A percentile compares a stretch with the other conserved stretches of the same genome.
Evolutionary conservation across 2,797 vertebrate species (phyloP).

Genomic region (Sebastes reedi): DNA sequence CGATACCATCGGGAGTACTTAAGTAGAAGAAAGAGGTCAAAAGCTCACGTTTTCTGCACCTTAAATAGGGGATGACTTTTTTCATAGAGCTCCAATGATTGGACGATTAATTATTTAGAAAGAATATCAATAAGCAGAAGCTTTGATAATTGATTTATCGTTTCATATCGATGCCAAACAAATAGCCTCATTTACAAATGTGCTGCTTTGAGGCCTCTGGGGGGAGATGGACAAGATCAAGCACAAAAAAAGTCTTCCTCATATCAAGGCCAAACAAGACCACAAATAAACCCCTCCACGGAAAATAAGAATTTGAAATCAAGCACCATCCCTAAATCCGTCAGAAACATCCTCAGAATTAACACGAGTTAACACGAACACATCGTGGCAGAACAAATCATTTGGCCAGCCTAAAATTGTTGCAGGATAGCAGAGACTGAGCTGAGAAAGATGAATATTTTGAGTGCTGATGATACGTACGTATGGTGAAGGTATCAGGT

Average conservation of each 20-base stretch:
- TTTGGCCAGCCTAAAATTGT: neutral
- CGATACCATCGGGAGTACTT: neutral
- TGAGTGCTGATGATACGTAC: neutral
- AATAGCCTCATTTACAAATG: neutral
- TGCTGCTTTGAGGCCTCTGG: neutral
- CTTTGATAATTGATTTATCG: neutral
- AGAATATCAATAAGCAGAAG: neutral
- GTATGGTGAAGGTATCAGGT: neutral
- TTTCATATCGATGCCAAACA: neutral
- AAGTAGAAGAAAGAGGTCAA: neutral
- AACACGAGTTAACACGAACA: neutral
- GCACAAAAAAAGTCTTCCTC: neutral
- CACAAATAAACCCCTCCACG: neutral
- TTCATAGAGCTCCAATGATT: too few species aligned
- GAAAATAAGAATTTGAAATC: neutral
- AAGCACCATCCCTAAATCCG: neutral
- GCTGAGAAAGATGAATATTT: neutral
- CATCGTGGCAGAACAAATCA: neutral
- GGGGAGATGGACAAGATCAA: neutral
- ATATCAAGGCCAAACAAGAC: neutral
- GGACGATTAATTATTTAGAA: neutral
- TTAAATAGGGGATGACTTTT: too few species aligned
- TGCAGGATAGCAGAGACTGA: neutral
- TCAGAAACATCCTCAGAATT: neutral
- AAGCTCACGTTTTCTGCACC: too few species aligned